Conservation (phyloP, 2,888 invertebrate genomes). For the Alviniconcha strummeri region DNA sequence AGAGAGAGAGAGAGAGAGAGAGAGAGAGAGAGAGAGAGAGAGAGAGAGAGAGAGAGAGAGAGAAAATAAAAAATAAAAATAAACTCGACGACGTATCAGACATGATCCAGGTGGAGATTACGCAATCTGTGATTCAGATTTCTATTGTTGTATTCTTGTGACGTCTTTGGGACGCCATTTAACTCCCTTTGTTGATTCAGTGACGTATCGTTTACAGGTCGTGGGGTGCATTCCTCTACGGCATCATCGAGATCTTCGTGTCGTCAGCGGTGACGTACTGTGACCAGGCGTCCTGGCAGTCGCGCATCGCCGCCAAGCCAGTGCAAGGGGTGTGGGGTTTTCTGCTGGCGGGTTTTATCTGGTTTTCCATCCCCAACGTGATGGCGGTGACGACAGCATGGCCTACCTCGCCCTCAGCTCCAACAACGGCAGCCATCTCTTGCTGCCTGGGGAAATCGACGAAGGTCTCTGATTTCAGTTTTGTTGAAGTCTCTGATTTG, state of each 20-base stretch:
- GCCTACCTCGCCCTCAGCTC: conserved; percentile 69
- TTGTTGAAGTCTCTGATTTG: too few relatives aligned
- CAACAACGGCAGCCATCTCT: conserved; percentile 60
- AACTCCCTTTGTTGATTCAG: too few relatives aligned
- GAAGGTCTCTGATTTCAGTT: conserved; percentile 51
- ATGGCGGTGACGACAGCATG: conserved; percentile 73
- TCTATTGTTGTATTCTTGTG: too few relatives aligned
- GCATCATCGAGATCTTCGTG: conserved; percentile 69
- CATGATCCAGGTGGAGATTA: too few relatives aligned
- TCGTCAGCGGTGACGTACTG: conserved; percentile 69
- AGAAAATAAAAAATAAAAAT: too few relatives aligned
- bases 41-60: too few relatives aligned
- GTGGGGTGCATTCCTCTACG: conserved; percentile 64
- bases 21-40: too few relatives aligned
- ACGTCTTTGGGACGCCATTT: too few relatives aligned
- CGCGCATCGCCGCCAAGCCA: conserved; percentile 71
- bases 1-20: too few relatives aligned
- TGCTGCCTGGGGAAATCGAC: conserved; percentile 60
- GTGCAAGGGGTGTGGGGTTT: conserved; percentile 72
- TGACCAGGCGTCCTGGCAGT: conserved; percentile 74
- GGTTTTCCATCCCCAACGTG: conserved; percentile 73
- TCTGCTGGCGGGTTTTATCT: conserved; percentile 70
- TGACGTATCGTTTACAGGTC: conserved; percentile 43
- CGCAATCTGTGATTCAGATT: too few relatives aligned
- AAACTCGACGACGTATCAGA: too few relatives aligned